phyloP scores from a whole-genome alignment of 2,888 invertebrate species.

The Drosophila hamatofila region DNA sequence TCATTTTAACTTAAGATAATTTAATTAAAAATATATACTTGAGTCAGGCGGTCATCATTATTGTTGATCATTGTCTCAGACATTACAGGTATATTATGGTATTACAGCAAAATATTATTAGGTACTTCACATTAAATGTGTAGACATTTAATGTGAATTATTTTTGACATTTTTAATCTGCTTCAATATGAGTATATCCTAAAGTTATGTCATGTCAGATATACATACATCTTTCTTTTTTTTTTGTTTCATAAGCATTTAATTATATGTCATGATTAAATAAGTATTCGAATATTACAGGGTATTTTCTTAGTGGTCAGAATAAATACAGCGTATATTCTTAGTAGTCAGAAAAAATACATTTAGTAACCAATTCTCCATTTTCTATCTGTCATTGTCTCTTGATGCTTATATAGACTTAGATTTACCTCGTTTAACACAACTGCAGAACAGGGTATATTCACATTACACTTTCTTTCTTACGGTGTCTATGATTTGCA shows the following conservation, averaged over 20 bases:
- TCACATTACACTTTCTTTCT: no score
- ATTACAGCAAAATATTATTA: no score
- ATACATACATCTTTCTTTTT: not conserved
- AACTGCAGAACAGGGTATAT: not conserved
- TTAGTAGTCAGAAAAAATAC: not conserved
- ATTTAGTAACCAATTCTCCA: not conserved
- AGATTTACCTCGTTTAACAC: not conserved
- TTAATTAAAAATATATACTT: no score
- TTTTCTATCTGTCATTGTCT: not conserved
- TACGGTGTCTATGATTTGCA: not conserved
- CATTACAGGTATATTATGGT: not conserved
- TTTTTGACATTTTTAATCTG: no score
- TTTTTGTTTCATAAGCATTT: not conserved
- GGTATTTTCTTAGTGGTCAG: not conserved
- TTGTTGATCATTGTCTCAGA: not conserved
- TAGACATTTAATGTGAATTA: no score
- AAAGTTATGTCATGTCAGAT: no score
- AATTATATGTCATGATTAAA: not conserved
- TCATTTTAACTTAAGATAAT: no score
- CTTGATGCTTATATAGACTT: not conserved
- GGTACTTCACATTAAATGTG: rapidly evolving
- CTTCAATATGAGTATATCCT: no score
- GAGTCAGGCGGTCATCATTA: no score
- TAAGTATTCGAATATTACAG: not conserved
- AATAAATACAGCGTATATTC: no score